These are phyloP conservation scores for Bombyx mandarina DNA, from an alignment of 1,140 invertebrate genomes.

Conservation along the genomic window DNA sequence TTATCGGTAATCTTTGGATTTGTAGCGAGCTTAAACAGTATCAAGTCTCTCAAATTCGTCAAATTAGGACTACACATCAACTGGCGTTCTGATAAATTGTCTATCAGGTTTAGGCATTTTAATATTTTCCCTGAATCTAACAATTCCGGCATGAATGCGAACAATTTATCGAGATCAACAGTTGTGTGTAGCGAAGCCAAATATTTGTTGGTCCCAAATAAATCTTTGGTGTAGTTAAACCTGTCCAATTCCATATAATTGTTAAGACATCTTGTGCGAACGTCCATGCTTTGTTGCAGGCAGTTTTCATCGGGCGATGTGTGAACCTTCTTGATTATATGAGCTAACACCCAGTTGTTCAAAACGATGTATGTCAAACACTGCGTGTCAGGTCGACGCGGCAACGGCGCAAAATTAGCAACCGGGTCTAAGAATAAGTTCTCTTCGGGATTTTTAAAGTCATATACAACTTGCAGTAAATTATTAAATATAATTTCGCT, in stretches of 20 bases:
- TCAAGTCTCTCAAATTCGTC: conserved; percentile 54
- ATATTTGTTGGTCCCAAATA: conserved; percentile 59
- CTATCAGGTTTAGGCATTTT: conserved; percentile 57
- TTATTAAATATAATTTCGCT: conserved; percentile 54
- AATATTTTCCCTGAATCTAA: conserved; percentile 51
- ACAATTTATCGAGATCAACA: conserved; percentile 56
- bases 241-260: conserved; percentile 62
- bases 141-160: conserved; percentile 45
- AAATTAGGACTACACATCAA: conserved; percentile 48
- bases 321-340: conserved; percentile 68
- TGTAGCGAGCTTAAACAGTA: conserved; percentile 59
- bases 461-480: conserved; percentile 50
- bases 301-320: conserved; percentile 45
- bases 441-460: conserved; percentile 56
- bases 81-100: conserved; percentile 56
- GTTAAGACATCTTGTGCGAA: conserved; percentile 58
- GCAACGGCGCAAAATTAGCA: conserved; percentile 45
- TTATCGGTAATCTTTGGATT: conserved; percentile 46
- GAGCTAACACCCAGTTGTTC: conserved; percentile 67
- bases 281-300: conserved; percentile 59
- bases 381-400: conserved; percentile 47
- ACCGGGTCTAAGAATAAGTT: conserved; percentile 51
- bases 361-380: conserved; percentile 60
- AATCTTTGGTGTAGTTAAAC: conserved; percentile 54
- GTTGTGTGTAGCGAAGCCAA: conserved; percentile 60